These are phyloP conservation scores for Emys orbicularis DNA, from an alignment of 2,797 vertebrate species.

Conservation along the genomic window DNA sequence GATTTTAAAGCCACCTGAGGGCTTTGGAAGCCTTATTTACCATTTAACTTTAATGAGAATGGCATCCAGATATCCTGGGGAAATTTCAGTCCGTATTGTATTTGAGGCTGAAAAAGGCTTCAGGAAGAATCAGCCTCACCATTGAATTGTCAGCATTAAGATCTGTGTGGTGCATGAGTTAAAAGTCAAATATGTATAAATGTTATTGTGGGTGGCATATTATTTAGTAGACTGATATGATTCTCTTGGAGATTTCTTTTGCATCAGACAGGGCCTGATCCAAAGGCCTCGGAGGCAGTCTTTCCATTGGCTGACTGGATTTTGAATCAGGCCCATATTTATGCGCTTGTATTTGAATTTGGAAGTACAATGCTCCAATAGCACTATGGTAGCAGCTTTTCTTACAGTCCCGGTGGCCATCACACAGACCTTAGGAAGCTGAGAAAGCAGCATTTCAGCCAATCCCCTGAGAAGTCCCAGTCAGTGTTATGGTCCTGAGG, in stretches of 20 bases:
- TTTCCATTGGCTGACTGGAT: background rate
- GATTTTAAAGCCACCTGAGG: slow-evolving; percentile 4
- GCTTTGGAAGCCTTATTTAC: background rate
- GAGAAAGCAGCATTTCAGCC: background rate
- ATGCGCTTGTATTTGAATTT: background rate
- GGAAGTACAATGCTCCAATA: background rate
- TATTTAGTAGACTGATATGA: background rate
- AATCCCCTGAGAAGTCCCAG: background rate
- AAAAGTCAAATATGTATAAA: accelerated
- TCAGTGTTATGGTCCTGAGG: background rate
- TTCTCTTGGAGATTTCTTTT: background rate
- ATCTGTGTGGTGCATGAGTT: background rate
- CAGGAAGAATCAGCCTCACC: background rate
- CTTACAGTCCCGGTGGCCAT: background rate
- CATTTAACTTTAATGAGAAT: background rate
- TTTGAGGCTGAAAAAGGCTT: slow-evolving; percentile 4
- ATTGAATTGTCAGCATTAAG: background rate
- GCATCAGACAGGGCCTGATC: background rate
- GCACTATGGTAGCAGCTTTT: background rate
- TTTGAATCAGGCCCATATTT: background rate
- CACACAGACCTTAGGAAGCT: background rate
- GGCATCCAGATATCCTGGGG: background rate
- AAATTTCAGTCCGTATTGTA: background rate
- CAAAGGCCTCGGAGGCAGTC: background rate
- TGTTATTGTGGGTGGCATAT: slow-evolving; percentile 13